Percentiles rank a stretch among this genome's conserved stretches.
Conservation (phyloP, 2,888 invertebrate species). For the Leptopterna dolabrata region DNA sequence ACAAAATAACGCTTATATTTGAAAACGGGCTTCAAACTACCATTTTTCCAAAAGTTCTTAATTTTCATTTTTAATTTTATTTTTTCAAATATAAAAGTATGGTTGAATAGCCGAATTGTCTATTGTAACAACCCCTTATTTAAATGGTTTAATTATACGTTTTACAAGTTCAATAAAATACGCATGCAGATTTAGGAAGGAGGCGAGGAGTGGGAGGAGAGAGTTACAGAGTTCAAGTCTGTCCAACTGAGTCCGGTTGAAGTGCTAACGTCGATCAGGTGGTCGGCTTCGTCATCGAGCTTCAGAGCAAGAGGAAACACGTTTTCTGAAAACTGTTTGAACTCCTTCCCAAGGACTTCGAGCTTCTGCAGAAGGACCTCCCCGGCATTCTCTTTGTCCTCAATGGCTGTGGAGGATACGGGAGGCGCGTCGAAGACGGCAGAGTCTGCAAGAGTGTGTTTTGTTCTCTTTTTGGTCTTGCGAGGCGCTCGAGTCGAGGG, state of each 20-base stretch:
- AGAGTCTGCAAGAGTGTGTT: neutral
- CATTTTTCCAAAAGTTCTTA: too few species aligned
- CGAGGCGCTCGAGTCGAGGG: neutral
- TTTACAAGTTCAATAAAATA: too few species aligned
- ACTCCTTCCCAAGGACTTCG: constrained; percentile 24
- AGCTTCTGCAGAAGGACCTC: constrained; percentile 7
- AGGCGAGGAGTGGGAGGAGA: neutral
- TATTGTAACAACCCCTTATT: too few species aligned
- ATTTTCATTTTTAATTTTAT: too few species aligned
- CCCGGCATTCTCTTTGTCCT: neutral
- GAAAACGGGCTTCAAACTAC: too few species aligned
- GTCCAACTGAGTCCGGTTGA: constrained; percentile 19
- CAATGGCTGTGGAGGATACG: neutral
- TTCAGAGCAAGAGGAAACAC: constrained; percentile 8
- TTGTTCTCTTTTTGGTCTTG: neutral
- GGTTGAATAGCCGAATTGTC: too few species aligned
- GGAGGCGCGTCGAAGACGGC: neutral
- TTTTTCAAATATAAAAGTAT: too few species aligned
- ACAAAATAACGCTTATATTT: too few species aligned
- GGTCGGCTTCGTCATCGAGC: constrained; percentile 5
- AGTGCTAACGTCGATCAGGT: neutral
- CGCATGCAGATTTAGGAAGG: neutral
- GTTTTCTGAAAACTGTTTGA: constrained; percentile 28
- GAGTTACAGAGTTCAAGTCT: neutral
- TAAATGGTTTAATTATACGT: too few species aligned